phyloP scores from a whole-genome alignment of 2,113 vertebrate genomes.

The Columbina picui region DNA sequence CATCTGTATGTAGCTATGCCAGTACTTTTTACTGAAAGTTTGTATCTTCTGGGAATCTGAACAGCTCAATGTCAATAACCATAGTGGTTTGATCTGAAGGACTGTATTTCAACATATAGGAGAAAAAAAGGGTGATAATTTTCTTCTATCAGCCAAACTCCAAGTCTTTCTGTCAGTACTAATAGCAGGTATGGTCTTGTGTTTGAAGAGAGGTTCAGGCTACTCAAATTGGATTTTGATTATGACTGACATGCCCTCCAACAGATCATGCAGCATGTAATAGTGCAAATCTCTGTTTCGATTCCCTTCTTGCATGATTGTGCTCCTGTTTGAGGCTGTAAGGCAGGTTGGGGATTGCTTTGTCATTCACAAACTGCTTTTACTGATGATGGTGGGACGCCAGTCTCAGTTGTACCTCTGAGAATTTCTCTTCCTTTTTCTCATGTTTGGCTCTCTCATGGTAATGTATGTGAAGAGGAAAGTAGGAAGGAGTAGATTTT shows the following conservation, averaged over 20 bases:
- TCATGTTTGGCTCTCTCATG: neutral
- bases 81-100: neutral
- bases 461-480: neutral
- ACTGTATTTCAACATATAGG: neutral
- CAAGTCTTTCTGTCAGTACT: neutral
- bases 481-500: neutral
- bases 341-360: neutral
- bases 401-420: neutral
- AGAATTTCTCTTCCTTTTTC: neutral
- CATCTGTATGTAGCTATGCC: neutral
- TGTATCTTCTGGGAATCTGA: neutral
- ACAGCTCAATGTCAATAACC: neutral
- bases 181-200: neutral
- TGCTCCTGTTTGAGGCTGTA: neutral
- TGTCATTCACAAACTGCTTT: neutral
- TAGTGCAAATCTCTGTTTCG: neutral
- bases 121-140: neutral
- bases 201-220: neutral
- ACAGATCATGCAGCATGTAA: neutral
- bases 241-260: neutral
- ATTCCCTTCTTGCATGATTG: fast-evolving
- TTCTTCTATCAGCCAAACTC: neutral
- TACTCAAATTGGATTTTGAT: neutral
- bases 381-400: neutral
- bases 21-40: neutral